phyloP scores from a whole-genome alignment of 1,140 invertebrate genomes.

The Vanessa tameamea region DNA sequence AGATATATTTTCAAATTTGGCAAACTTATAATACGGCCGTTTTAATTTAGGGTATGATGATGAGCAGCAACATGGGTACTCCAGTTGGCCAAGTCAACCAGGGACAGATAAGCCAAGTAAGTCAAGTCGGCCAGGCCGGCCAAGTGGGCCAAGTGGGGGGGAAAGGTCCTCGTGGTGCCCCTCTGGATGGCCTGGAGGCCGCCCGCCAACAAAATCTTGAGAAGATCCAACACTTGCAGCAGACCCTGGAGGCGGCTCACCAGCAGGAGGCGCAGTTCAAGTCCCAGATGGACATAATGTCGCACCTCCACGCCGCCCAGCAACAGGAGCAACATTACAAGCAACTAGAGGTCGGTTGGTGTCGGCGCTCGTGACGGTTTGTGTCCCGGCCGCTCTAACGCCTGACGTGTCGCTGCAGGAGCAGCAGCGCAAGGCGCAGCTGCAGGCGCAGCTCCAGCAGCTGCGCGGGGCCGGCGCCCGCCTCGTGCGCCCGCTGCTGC shows the following conservation, averaged over 20 bases:
- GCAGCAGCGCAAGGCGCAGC: conserved; percentile 62
- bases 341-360: conserved; percentile 83
- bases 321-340: conserved; percentile 90
- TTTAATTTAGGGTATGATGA: conserved; percentile 65
- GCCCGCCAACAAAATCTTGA: conserved; percentile 77
- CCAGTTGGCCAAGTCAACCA: conserved; percentile 40
- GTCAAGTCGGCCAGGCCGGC: conserved; percentile 30
- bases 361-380: conserved; percentile 3
- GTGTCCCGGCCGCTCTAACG: too few relatives aligned
- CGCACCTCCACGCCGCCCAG: conserved; percentile 87
- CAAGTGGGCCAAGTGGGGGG: not conserved
- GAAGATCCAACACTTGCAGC: conserved; percentile 82
- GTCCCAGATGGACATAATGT: conserved; percentile 86
- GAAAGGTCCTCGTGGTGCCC: conserved; percentile 52
- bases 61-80: conserved; percentile 51
- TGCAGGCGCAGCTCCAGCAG: conserved; percentile 62
- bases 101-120: conserved; percentile 27
- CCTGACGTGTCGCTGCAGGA: conserved; percentile 26
- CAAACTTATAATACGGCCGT: not conserved
- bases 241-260: conserved; percentile 86
- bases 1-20: too few relatives aligned
- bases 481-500: conserved; percentile 79
- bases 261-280: conserved; percentile 89
- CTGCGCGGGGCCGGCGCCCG: conserved; percentile 48
- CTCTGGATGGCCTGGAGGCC: conserved; percentile 72